Percentiles rank a stretch among this genome's conserved stretches.
Evolutionary conservation across 2,888 invertebrate species (phyloP).

Genomic region (Drosophila picticornis): DNA sequence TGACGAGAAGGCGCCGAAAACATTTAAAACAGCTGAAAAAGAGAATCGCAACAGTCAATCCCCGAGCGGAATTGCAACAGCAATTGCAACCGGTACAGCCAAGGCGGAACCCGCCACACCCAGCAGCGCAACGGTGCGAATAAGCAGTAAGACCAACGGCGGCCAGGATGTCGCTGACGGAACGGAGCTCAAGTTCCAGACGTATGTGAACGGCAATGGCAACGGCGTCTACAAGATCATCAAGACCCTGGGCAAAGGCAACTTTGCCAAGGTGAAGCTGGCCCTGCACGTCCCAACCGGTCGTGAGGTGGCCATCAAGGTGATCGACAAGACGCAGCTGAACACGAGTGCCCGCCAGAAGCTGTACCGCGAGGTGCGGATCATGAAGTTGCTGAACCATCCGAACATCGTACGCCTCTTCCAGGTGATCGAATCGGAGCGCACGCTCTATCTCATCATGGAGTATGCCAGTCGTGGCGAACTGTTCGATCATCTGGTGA

Average conservation of each 20-base stretch:
- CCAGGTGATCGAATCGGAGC: slow-evolving; percentile 99
- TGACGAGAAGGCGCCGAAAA: slow-evolving; percentile 51
- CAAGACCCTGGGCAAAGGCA: slow-evolving; percentile 99
- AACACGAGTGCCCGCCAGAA: slow-evolving; percentile 99
- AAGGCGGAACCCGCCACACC: slow-evolving; percentile 59
- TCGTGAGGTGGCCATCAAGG: slow-evolving; percentile 99
- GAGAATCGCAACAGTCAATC: slow-evolving; percentile 50
- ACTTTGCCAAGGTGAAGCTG: slow-evolving; percentile 99
- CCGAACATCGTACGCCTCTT: slow-evolving; percentile 99
- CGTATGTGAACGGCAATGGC: slow-evolving; percentile 85
- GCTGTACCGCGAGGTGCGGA: slow-evolving; percentile 93
- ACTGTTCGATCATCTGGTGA: slow-evolving; percentile 99
- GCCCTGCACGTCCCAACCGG: slow-evolving; percentile 99
- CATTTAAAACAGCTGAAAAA: slow-evolving; percentile 61
- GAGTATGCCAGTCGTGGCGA: slow-evolving; percentile 99
- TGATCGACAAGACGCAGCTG: slow-evolving; percentile 99
- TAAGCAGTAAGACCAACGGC: slow-evolving; percentile 19
- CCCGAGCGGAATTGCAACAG: slow-evolving; percentile 4
- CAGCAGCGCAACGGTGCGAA: slow-evolving; percentile 38
- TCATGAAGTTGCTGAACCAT: slow-evolving; percentile 99
- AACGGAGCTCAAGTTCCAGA: slow-evolving; percentile 61
- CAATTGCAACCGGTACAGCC: slow-evolving; percentile 16
- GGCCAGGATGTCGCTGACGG: slow-evolving; percentile 57
- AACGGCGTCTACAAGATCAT: slow-evolving; percentile 99
- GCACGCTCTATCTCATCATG: slow-evolving; percentile 99